Conservation (phyloP, 2,113 vertebrate species). For the Halichoeres trimaculatus region DNA sequence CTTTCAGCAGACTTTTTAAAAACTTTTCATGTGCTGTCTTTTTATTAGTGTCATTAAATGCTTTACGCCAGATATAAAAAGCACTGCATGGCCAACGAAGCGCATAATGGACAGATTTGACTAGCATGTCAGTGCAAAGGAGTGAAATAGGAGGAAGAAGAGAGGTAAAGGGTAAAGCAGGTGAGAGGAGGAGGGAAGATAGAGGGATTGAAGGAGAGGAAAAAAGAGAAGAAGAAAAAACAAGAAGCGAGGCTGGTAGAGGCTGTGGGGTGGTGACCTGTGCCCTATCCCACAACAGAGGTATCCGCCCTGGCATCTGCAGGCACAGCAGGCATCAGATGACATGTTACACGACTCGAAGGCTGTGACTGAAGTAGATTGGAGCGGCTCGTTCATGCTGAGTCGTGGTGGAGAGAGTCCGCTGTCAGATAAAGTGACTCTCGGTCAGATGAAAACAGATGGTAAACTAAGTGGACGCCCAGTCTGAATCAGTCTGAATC, state of each 20-base stretch:
- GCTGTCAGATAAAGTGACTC: slow-evolving; percentile 60
- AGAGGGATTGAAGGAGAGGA: slow-evolving; percentile 36
- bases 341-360: slow-evolving; percentile 60
- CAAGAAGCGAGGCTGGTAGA: slow-evolving; percentile 18
- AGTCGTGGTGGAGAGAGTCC: slow-evolving; percentile 49
- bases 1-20: slow-evolving; percentile 22
- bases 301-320: slow-evolving; percentile 70
- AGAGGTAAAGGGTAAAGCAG: neutral
- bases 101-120: slow-evolving; percentile 76
- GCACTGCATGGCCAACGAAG: slow-evolving; percentile 72
- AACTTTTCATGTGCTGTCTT: slow-evolving; percentile 53
- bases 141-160: slow-evolving; percentile 57
- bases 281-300: slow-evolving; percentile 57
- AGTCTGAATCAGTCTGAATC: slow-evolving; percentile 59
- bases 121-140: slow-evolving; percentile 69
- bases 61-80: slow-evolving; percentile 79
- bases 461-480: slow-evolving; percentile 55
- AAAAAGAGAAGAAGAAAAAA: slow-evolving; percentile 6
- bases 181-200: slow-evolving; percentile 17
- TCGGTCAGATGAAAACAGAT: slow-evolving; percentile 58
- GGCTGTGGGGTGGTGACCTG: slow-evolving; percentile 57
- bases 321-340: slow-evolving; percentile 66
- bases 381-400: slow-evolving; percentile 59
- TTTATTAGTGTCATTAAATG: slow-evolving; percentile 74
- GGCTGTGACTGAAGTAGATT: slow-evolving; percentile 61